phyloP scores from a whole-genome alignment of 2,113 vertebrate genomes.

The Antidorcas marsupialis region DNA sequence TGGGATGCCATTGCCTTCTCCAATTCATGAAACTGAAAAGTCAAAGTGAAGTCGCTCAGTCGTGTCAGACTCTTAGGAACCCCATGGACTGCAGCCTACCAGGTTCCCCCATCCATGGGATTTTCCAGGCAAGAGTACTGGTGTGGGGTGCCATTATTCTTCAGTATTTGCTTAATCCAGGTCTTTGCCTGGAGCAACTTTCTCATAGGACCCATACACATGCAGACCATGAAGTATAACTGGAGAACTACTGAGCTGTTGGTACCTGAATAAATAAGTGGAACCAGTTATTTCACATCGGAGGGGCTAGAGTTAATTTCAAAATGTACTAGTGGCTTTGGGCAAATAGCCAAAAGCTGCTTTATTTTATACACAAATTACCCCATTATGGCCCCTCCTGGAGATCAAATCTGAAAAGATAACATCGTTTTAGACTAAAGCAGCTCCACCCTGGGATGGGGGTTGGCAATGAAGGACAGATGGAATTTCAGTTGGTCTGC shows the following conservation, averaged over 20 bases:
- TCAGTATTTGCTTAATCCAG: not conserved
- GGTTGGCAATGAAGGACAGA: not conserved
- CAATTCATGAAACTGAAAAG: too few species aligned
- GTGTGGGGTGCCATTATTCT: not conserved
- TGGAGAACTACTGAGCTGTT: too few species aligned
- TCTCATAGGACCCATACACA: not conserved
- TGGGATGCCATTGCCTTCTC: not conserved
- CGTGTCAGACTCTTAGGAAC: accelerated
- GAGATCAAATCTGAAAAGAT: not conserved
- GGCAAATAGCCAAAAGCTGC: not conserved
- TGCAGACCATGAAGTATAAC: not conserved
- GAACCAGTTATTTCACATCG: not conserved
- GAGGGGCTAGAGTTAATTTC: not conserved
- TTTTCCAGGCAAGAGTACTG: too few species aligned
- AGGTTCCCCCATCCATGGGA: too few species aligned
- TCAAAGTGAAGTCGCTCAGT: too few species aligned
- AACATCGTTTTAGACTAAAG: not conserved
- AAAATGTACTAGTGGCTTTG: not conserved
- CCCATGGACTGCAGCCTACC: too few species aligned
- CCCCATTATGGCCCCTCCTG: not conserved
- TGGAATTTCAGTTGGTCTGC: not conserved
- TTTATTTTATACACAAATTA: not conserved
- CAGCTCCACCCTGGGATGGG: not conserved
- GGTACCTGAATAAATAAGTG: not conserved
- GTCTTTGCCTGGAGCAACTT: not conserved